Percentiles rank a stretch among this genome's conserved stretches.
phyloP scores from a whole-genome alignment of 2,797 vertebrate genomes.

The Chaunax sp. region DNA sequence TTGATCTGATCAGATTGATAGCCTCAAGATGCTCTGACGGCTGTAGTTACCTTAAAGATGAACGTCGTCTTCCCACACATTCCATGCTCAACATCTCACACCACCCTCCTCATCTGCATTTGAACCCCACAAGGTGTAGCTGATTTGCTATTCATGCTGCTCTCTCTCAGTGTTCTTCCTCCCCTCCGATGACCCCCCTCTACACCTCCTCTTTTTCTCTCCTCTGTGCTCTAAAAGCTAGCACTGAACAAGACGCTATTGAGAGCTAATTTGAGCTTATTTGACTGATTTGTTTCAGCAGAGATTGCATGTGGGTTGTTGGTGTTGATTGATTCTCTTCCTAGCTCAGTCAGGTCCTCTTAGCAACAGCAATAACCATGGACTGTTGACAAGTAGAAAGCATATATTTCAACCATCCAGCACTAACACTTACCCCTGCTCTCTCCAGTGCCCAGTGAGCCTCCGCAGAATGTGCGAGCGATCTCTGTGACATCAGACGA shows the following conservation, averaged over 20 bases:
- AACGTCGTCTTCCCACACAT: conserved; percentile 44
- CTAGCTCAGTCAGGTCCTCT: conserved; percentile 28
- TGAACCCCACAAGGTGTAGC: conserved; percentile 56
- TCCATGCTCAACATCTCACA: conserved; percentile 51
- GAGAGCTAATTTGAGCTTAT: conserved; percentile 60
- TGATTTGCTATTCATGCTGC: conserved; percentile 53
- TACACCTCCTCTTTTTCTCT: conserved; percentile 15
- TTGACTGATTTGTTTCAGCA: conserved; percentile 64
- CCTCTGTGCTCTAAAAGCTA: conserved; percentile 49
- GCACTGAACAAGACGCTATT: conserved; percentile 57
- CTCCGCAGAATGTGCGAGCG: conserved; percentile 94
- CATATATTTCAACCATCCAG: background rate
- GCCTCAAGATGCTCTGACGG: conserved; percentile 23
- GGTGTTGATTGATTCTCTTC: conserved; percentile 44
- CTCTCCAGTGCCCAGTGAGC: conserved; percentile 93
- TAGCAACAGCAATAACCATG: conserved; percentile 20
- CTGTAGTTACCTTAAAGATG: conserved; percentile 42
- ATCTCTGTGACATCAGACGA: conserved; percentile 97
- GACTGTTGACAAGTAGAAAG: conserved; percentile 10
- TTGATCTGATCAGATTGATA: conserved; percentile 36
- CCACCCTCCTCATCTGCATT: conserved; percentile 65
- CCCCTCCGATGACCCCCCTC: conserved; percentile 18
- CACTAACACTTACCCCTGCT: conserved; percentile 12
- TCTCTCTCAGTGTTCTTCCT: conserved; percentile 26
- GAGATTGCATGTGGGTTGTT: conserved; percentile 46